Evolutionary conservation across 1,140 invertebrate genomes (phyloP).

Genomic region (Melipona quadrifasciata): DNA sequence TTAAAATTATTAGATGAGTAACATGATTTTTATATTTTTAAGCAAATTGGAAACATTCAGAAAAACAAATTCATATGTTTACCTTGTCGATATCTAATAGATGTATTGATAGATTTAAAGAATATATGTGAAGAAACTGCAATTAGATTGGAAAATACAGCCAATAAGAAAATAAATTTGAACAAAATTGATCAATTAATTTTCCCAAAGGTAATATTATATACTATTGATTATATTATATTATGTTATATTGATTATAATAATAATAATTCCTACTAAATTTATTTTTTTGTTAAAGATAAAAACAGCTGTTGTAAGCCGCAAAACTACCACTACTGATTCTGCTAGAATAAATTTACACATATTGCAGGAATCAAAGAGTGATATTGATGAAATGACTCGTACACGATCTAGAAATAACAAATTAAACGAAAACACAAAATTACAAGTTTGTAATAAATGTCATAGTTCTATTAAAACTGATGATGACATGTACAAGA

Average conservation of each 20-base stretch:
- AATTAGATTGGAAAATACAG: conserved; percentile 56
- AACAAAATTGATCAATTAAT: conserved; percentile 26
- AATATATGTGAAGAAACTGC: conserved; percentile 64
- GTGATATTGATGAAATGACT: conserved; percentile 42
- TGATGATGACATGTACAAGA: conserved; percentile 69
- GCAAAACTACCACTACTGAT: conserved; percentile 72
- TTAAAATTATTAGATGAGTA: background rate
- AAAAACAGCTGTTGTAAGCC: conserved; percentile 70
- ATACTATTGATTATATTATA: background rate
- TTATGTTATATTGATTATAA: background rate
- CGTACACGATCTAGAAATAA: background rate
- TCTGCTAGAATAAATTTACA: conserved; percentile 55
- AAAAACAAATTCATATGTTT: conserved; percentile 70
- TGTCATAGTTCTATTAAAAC: conserved; percentile 62
- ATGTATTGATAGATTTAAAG: conserved; percentile 76
- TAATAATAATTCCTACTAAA: background rate
- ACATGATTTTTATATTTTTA: background rate
- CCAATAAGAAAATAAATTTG: conserved; percentile 53
- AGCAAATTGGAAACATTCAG: background rate
- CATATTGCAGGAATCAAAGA: conserved; percentile 61
- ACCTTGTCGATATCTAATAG: conserved; percentile 76
- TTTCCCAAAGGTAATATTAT: conserved; percentile 72
- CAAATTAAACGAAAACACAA: background rate
- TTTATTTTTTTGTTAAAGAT: conserved; percentile 54
- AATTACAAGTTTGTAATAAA: conserved; percentile 61